Conservation (phyloP, 2,888 invertebrate genomes). For the Drosophila flavopinicola region DNA sequence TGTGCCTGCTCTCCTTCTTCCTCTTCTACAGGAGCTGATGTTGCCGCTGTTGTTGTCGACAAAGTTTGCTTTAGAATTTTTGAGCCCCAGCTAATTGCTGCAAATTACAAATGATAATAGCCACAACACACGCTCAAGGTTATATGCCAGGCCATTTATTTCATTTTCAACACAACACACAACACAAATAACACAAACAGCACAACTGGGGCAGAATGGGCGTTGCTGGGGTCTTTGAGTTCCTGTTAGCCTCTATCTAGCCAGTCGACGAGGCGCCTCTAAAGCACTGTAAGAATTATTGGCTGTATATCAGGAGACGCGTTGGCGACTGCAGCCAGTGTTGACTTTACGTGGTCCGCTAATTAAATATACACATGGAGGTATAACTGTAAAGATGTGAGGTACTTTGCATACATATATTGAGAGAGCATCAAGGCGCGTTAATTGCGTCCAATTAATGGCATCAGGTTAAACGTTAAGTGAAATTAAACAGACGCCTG, state of each 20-base stretch:
- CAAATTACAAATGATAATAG: constrained; percentile 81
- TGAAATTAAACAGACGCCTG: constrained; percentile 75
- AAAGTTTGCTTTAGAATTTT: constrained; percentile 81
- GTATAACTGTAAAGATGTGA: constrained; percentile 31
- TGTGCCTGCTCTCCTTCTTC: constrained; percentile 25
- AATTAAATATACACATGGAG: constrained; percentile 67
- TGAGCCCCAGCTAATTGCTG: constrained; percentile 79
- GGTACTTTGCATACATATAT: constrained; percentile 11
- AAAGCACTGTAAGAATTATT: constrained; percentile 74
- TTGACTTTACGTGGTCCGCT: constrained; percentile 63
- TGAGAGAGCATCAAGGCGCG: constrained; percentile 61
- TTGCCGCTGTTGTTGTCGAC: constrained; percentile 51
- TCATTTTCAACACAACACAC: constrained; percentile 47
- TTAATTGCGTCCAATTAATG: constrained; percentile 79
- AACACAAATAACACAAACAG: too few species aligned
- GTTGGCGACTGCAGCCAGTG: constrained; percentile 48
- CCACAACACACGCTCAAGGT: constrained; percentile 81
- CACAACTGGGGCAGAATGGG: constrained; percentile 8
- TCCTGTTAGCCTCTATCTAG: constrained; percentile 9
- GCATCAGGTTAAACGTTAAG: constrained; percentile 78
- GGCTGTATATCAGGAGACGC: constrained; percentile 78
- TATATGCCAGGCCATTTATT: constrained; percentile 73
- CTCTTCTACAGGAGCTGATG: constrained; percentile 11
- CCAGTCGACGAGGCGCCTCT: constrained; percentile 51
- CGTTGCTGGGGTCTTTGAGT: not conserved